These are phyloP conservation scores for Eulemur rufifrons DNA, from an alignment of 2,113 vertebrate species.

Conservation along the genomic window DNA sequence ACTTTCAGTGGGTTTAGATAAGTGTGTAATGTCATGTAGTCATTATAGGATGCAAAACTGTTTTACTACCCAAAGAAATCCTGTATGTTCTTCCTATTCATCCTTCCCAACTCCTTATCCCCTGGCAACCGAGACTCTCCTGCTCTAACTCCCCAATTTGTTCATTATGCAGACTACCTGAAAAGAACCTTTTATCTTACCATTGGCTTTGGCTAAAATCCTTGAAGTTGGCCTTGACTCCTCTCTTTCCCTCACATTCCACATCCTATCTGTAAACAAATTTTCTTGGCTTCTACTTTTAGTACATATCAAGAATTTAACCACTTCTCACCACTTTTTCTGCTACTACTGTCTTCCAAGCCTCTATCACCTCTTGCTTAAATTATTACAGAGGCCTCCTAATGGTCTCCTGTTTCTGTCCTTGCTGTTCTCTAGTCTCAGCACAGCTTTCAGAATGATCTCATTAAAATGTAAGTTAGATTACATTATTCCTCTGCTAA, in stretches of 20 bases:
- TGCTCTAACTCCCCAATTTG: not conserved
- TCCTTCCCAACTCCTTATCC: not conserved
- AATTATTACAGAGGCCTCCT: not conserved
- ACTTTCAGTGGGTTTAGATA: not conserved
- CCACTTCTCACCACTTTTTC: not conserved
- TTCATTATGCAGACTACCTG: not conserved
- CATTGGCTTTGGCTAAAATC: not conserved
- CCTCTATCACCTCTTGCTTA: not conserved
- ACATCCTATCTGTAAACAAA: not conserved
- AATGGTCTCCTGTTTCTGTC: not conserved
- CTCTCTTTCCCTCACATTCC: not conserved
- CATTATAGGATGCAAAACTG: not conserved
- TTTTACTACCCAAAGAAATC: not conserved
- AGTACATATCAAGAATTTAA: not conserved
- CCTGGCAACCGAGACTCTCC: not conserved
- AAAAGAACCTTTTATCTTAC: not conserved
- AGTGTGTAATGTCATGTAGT: not conserved
- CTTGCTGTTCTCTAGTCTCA: not conserved
- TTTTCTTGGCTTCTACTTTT: not conserved
- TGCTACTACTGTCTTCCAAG: not conserved
- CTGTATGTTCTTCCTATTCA: not conserved
- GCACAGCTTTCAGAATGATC: not conserved
- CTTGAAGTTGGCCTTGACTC: not conserved
- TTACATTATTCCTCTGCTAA: not conserved
- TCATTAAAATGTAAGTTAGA: conserved; percentile 26